Base-by-base conservation (phyloP, 2,888 invertebrate species). In the Mimas tiliae region DNA sequence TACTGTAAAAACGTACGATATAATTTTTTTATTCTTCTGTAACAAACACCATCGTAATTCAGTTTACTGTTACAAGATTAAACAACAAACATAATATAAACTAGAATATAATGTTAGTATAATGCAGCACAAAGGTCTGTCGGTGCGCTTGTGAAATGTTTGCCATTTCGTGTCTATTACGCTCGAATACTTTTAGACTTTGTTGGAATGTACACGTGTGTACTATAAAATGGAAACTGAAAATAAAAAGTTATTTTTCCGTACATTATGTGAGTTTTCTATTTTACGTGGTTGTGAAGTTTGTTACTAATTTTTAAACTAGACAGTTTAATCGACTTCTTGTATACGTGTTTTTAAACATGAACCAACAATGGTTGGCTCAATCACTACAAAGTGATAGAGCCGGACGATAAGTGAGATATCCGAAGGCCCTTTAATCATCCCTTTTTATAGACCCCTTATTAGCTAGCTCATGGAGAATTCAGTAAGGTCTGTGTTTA, bases 141-240 rank as follows among this genome's bases (percentile, higher is more conserved):
- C 7, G 38, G 9, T 38, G 12, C 42, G 42, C 16, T 58, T 58
- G 19, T 58, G 12, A 58, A 58, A 42, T 42, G 42, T 34, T 58
- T 7, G 58, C 42, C 19, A 19, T 42, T 38, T 12, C 19, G 42
- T 42, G 42, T 42, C 38, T 42, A 58, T 58, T 58, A 38, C 58
- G 38, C 19, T 42, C 58, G 42, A 58, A 42, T 42, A 58, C 55
- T 58, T 42, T 42, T 58, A 58, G 6, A 58, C 38, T 58, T 42
- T 58, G 58, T 58, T 19, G 58, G 42, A 58, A 53, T 21, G 19
- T 58, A 19, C 55, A 19, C 50, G 19, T 50, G 55, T 34, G 19
- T 19, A 19, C 34, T 55, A 55, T 58, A 19, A 58, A 58, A 58
- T 58, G 19, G 42, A 42, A 53, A 42, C 8, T 58, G 58, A 58